Percentiles rank a stretch among this genome's conserved stretches.
These are phyloP conservation scores for Hoplodrina blanda DNA, from an alignment of 2,888 invertebrate species.

Conservation along the genomic window DNA sequence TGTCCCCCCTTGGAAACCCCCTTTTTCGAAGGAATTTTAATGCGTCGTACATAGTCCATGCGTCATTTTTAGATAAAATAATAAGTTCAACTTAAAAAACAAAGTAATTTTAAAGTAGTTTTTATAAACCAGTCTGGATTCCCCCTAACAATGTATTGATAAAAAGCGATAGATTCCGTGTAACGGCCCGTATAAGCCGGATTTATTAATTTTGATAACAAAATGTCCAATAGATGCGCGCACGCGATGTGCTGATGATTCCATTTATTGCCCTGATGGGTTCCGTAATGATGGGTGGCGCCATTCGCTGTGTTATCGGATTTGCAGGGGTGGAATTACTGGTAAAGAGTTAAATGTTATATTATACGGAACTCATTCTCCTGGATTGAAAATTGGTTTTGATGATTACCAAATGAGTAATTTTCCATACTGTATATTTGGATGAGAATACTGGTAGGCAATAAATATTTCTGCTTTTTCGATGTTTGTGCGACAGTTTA, in stretches of 20 bases:
- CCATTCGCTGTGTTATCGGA: constrained; percentile 35
- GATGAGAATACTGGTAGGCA: background rate
- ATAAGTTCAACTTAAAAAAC: too few species aligned
- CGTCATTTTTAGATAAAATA: too few species aligned
- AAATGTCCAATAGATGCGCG: constrained; percentile 34
- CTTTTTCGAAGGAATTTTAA: too few species aligned
- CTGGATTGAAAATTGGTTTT: background rate
- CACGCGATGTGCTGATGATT: constrained; percentile 41
- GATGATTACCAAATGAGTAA: background rate
- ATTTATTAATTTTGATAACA: constrained; percentile 53
- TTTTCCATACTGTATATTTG: background rate
- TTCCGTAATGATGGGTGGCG: constrained; percentile 32
- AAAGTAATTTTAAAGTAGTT: background rate
- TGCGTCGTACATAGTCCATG: too few species aligned
- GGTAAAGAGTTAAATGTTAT: constrained; percentile 23
- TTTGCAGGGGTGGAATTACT: constrained; percentile 2
- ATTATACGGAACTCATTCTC: background rate
- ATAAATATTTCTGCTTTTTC: too few species aligned
- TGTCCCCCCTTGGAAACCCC: too few species aligned
- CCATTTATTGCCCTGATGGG: constrained; percentile 41
- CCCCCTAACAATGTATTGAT: constrained; percentile 32
- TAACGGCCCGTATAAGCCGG: constrained; percentile 36
- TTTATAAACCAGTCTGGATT: constrained; percentile 9
- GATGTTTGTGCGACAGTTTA: background rate
- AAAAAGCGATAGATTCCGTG: constrained; percentile 39